Percentiles rank a stretch among this genome's conserved stretches.
These are phyloP conservation scores for Chrysolina americana DNA, from an alignment of 2,888 invertebrate genomes.

Conservation along the genomic window DNA sequence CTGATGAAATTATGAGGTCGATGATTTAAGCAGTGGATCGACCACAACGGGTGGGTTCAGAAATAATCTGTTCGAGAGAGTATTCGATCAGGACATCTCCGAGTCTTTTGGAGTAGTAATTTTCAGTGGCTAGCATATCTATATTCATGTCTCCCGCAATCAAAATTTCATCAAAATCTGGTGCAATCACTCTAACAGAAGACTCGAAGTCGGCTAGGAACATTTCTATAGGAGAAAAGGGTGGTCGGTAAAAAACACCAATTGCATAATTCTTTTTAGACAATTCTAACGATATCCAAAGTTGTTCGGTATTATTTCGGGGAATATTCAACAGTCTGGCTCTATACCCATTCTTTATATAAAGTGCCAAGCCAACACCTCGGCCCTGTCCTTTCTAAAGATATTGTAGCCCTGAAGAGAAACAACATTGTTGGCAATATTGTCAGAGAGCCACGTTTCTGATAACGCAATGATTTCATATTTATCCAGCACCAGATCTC, in stretches of 20 bases:
- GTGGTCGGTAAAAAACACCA: not conserved
- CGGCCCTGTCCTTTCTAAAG: not conserved
- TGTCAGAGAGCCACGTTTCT: no score
- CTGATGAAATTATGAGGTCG: not conserved
- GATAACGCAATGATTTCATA: no score
- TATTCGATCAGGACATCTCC: no score
- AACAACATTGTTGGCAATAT: not conserved
- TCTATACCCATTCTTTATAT: not conserved
- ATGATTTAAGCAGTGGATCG: not conserved
- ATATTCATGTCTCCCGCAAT: not conserved
- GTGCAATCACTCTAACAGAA: not conserved
- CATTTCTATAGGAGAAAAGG: not conserved
- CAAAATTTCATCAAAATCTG: not conserved
- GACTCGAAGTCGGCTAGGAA: not conserved
- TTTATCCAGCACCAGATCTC: not conserved
- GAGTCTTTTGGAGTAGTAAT: not conserved
- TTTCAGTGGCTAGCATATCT: no score
- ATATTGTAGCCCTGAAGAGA: not conserved
- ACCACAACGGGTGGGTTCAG: not conserved
- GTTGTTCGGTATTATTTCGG: conserved; percentile 8
- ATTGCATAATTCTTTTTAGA: conserved; percentile 7
- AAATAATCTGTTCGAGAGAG: no score
- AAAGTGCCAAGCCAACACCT: conserved; percentile 6
- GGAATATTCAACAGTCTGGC: conserved; percentile 3
- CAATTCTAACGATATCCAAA: not conserved